A percentile compares a stretch with the other conserved stretches of the same genome.
Conservation (phyloP, 2,113 vertebrate genomes). For the Struthidea cinerea region DNA sequence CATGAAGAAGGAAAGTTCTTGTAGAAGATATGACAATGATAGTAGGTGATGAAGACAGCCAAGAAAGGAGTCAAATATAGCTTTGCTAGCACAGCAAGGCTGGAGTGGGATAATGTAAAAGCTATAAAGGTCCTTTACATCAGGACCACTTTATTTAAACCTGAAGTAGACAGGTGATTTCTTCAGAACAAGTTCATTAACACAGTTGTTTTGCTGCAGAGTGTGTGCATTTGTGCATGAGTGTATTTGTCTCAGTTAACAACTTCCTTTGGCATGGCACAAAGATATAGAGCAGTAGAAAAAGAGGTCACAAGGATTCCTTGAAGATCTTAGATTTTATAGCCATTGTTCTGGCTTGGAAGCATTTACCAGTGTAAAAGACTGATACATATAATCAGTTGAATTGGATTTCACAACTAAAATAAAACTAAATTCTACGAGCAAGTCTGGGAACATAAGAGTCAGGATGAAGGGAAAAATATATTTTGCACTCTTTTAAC, state of each 20-base stretch:
- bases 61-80: not conserved
- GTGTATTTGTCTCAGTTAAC: not conserved
- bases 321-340: not conserved
- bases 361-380: not conserved
- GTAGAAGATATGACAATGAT: not conserved
- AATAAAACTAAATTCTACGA: not conserved
- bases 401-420: not conserved
- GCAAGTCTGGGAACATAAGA: not conserved
- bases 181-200: not conserved
- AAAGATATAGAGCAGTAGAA: not conserved
- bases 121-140: not conserved
- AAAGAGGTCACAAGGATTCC: not conserved
- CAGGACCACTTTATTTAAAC: not conserved
- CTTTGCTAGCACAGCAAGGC: not conserved
- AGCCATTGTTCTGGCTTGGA: not conserved
- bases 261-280: not conserved
- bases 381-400: not conserved
- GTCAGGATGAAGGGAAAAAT: not conserved
- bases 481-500: not conserved
- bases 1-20: not conserved
- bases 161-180: not conserved
- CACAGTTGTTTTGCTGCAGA: not conserved
- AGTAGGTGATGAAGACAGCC: not conserved
- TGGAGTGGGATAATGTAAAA: not conserved
- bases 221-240: rapidly evolving